phyloP scores from a whole-genome alignment of 2,797 vertebrate species.

The Tiaroga cobitis region DNA sequence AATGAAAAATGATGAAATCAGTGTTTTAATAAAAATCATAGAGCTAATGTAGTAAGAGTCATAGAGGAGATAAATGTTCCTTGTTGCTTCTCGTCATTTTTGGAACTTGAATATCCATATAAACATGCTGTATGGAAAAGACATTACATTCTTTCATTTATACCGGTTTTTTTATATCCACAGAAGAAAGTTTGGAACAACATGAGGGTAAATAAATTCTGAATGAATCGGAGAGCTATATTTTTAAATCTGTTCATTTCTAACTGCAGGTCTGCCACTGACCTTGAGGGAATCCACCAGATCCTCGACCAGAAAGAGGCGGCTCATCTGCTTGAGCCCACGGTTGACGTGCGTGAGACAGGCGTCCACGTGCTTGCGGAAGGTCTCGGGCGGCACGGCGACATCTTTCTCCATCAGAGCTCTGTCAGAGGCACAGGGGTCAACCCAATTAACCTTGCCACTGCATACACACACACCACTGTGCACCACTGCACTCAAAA shows the following conservation, averaged over 20 bases:
- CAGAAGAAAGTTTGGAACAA: background rate
- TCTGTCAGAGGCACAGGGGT: slow-evolving; percentile 70
- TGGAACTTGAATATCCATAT: background rate
- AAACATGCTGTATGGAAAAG: background rate
- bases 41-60: background rate
- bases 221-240: background rate
- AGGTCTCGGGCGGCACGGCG: slow-evolving; percentile 86
- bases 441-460: slow-evolving; percentile 54
- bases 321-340: slow-evolving; percentile 85
- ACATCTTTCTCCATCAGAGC: slow-evolving; percentile 88
- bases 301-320: slow-evolving; percentile 92
- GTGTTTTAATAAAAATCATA: background rate
- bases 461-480: slow-evolving; percentile 19
- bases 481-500: background rate
- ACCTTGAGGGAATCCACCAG: slow-evolving; percentile 95
- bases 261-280: no score
- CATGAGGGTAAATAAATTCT: background rate
- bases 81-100: background rate
- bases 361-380: slow-evolving; percentile 85
- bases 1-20: background rate
- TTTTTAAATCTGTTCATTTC: background rate
- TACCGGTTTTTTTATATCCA: background rate
- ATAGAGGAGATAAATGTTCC: background rate
- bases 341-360: slow-evolving; percentile 86
- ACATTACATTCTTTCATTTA: background rate